These are phyloP conservation scores for Drosophila peninsularis DNA, from an alignment of 2,888 invertebrate genomes.

Conservation along the genomic window DNA sequence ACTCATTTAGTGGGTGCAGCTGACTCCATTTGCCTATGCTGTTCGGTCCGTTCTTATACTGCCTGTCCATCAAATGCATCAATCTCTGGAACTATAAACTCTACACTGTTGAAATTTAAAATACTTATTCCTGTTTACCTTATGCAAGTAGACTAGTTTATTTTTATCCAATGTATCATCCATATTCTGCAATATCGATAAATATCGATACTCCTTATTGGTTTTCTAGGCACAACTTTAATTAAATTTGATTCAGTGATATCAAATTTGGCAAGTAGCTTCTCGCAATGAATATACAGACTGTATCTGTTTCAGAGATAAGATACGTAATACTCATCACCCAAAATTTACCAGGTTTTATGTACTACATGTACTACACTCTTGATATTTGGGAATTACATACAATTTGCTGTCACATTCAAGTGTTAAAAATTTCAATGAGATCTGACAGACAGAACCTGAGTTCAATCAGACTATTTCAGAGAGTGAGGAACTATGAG, in stretches of 20 bases:
- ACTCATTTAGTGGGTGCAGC: background rate
- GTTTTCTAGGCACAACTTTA: background rate
- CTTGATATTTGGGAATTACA: background rate
- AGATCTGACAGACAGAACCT: background rate
- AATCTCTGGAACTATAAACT: background rate
- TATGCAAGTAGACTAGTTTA: accelerated
- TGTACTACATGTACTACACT: background rate
- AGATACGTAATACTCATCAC: too few species aligned
- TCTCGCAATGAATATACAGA: background rate
- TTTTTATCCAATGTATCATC: background rate
- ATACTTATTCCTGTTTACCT: background rate
- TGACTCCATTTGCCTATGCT: background rate
- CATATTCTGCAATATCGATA: background rate
- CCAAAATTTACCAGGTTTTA: too few species aligned
- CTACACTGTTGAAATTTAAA: too few species aligned
- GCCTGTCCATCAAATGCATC: background rate
- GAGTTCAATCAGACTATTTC: background rate
- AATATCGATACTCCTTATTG: background rate
- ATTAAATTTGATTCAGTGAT: background rate
- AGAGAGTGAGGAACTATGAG: background rate
- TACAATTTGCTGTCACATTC: too few species aligned
- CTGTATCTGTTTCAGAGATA: background rate
- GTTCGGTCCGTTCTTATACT: background rate
- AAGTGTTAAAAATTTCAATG: background rate
- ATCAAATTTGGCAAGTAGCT: background rate